Conservation (phyloP, 2,113 vertebrate genomes). For the Nanorana parkeri region DNA sequence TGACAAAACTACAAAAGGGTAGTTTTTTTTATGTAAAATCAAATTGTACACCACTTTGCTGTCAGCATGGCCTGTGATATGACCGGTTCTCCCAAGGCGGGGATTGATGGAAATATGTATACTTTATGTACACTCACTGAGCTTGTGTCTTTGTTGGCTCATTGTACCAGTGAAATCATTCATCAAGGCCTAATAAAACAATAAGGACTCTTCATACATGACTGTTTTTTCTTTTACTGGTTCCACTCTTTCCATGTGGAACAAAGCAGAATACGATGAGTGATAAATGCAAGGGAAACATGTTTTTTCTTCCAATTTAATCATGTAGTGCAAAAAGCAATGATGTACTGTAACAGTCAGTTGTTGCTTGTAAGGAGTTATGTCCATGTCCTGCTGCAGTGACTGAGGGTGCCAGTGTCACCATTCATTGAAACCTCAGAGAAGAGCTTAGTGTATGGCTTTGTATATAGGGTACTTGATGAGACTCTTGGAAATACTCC, state of each 20-base stretch:
- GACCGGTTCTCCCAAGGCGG: constrained; percentile 58
- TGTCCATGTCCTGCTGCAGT: no score
- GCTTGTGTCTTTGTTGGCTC: constrained; percentile 69
- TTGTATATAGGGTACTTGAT: no score
- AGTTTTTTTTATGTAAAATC: constrained; percentile 62
- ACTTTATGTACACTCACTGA: constrained; percentile 27
- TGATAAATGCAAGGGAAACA: constrained; percentile 67
- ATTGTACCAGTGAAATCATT: constrained; percentile 66
- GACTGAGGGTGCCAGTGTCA: no score
- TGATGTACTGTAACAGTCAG: no score
- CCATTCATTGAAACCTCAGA: no score
- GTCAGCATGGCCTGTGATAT: constrained; percentile 5
- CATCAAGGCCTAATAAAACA: constrained; percentile 71
- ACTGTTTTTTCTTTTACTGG: constrained; percentile 67
- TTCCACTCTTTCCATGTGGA: constrained; percentile 66
- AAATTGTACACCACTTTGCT: not conserved
- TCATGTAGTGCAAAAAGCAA: no score
- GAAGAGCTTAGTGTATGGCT: no score
- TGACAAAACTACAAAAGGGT: constrained; percentile 77
- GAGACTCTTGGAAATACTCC: no score
- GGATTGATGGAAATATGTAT: constrained; percentile 66
- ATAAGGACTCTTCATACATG: constrained; percentile 67
- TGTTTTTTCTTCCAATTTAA: constrained; percentile 57
- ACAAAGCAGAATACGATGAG: constrained; percentile 56
- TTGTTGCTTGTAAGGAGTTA: no score